Evolutionary conservation across 2,113 vertebrate genomes (phyloP), one percentile per base, ranked within the genome.

Genomic region (Sphyrna mokarran): DNA sequence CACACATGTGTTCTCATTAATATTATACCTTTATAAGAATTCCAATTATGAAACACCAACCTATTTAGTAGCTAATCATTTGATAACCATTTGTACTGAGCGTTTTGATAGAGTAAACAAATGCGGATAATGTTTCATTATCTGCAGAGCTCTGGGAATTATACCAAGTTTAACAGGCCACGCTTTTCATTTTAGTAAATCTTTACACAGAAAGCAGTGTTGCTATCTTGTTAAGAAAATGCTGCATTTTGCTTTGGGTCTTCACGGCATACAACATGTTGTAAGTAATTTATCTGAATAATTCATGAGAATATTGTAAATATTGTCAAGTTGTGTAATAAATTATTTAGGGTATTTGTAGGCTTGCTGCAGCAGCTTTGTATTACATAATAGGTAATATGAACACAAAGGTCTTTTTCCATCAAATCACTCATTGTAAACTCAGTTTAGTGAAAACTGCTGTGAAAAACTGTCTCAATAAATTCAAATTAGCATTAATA

Each of bases 281-380:
- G 97, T 96, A 97, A 97, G 97, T 95, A 97, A 96, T 96, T 96
- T 96, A 96, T 97, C 97, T 98, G 98, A 99, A 99, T 99, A 98
- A 99, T 98, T 98, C 96, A 99, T 98, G 97, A 96, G 96, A 96
- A 97, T 97, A 98, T 98, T 97, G 97, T 98, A 97, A 97, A 97
- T 97, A 98, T 98, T 98, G 97, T 98, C 97, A 98, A 97, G 97
- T 96, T 97, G 97, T 3, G 97, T 98, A 98, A 98, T 97, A 96
- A 98, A 98, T 98, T 97, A 97, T 98, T 98, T 97, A 97, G 98
- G 97, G 97, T 97, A 96, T 97, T 96, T 96, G 96, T 97, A 97
- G 97, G 96, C 97, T 98, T 97, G 97, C 97, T 96, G 96, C 97
- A 96, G 97, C 97, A 97, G 97, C 97, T 98, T 98, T 97, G 94